Evolutionary conservation across 2,113 vertebrate species (phyloP).

Genomic region (Gymnorhina tibicen): DNA sequence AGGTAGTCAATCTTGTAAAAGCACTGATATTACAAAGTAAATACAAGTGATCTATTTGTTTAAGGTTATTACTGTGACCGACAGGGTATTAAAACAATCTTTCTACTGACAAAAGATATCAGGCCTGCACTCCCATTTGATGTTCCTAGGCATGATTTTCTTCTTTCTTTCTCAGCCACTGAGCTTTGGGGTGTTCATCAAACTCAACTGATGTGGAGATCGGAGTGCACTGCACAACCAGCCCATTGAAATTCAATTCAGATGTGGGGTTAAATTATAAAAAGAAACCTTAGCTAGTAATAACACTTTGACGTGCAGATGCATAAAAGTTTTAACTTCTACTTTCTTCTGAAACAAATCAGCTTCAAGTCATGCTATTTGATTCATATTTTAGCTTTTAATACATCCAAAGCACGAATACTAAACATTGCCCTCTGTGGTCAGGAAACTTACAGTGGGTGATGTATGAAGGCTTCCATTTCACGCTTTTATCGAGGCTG

Average conservation of each 20-base stretch:
- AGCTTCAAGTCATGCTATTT: slow-evolving; percentile 56
- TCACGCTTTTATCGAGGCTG: background rate
- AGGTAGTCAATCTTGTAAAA: slow-evolving; percentile 75
- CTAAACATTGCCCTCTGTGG: background rate
- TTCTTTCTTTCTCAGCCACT: slow-evolving; percentile 24
- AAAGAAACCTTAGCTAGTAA: slow-evolving; percentile 47
- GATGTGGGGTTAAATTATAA: slow-evolving; percentile 48
- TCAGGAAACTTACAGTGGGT: slow-evolving; percentile 4
- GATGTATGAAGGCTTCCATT: background rate
- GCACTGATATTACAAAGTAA: slow-evolving; percentile 75
- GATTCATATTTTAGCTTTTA: slow-evolving; percentile 65
- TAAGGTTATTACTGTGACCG: slow-evolving; percentile 74
- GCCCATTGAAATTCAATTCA: slow-evolving; percentile 64
- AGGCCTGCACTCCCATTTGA: slow-evolving; percentile 55
- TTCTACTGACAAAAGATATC: slow-evolving; percentile 67
- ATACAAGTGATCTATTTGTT: slow-evolving; percentile 77
- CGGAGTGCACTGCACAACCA: background rate
- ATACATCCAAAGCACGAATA: slow-evolving; percentile 24
- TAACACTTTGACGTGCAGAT: slow-evolving; percentile 66
- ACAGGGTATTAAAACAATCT: slow-evolving; percentile 72
- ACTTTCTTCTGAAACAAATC: slow-evolving; percentile 60
- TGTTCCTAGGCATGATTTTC: slow-evolving; percentile 38
- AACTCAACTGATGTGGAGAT: slow-evolving; percentile 29
- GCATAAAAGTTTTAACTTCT: slow-evolving; percentile 63
- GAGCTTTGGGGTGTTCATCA: slow-evolving; percentile 56